These are phyloP conservation scores for Monomorium pharaonis DNA, from an alignment of 1,140 invertebrate species.

Conservation along the genomic window DNA sequence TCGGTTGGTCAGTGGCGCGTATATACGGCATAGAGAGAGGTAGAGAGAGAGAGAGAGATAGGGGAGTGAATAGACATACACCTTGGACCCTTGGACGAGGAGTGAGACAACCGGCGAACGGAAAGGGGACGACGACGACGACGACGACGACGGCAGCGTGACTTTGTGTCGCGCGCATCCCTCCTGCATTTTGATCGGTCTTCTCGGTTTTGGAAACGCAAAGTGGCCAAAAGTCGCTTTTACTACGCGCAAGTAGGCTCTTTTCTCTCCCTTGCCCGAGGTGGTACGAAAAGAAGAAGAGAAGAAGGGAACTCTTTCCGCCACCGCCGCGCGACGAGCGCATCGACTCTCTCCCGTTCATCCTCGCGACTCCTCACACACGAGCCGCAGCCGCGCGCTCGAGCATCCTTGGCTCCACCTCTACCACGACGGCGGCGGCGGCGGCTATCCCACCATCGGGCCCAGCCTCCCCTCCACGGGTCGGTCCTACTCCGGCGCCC, in stretches of 20 bases:
- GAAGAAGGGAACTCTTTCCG: background rate
- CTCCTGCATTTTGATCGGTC: background rate
- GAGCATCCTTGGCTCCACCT: slow-evolving; percentile 60
- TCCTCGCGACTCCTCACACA: slow-evolving; percentile 62
- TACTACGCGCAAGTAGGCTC: too few species aligned
- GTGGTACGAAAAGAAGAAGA: background rate
- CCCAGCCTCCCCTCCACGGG: background rate
- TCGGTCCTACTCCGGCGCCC: background rate
- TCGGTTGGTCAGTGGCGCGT: slow-evolving; percentile 58
- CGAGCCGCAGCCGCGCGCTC: slow-evolving; percentile 22
- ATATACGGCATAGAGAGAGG: slow-evolving; percentile 39
- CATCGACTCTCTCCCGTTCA: slow-evolving; percentile 65
- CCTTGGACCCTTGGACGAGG: too few species aligned
- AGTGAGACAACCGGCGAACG: too few species aligned
- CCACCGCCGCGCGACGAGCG: slow-evolving; percentile 18
- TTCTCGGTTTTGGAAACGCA: too few species aligned
- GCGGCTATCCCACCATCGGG: background rate
- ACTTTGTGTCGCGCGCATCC: background rate
- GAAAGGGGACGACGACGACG: background rate
- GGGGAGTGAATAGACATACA: background rate
- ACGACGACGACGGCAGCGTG: too few species aligned
- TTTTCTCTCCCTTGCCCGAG: too few species aligned
- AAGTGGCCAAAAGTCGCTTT: too few species aligned
- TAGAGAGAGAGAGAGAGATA: background rate
- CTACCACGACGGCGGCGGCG: slow-evolving; percentile 16